Base-by-base conservation (phyloP, 2,888 invertebrate species). In the Amphipoea oculea region DNA sequence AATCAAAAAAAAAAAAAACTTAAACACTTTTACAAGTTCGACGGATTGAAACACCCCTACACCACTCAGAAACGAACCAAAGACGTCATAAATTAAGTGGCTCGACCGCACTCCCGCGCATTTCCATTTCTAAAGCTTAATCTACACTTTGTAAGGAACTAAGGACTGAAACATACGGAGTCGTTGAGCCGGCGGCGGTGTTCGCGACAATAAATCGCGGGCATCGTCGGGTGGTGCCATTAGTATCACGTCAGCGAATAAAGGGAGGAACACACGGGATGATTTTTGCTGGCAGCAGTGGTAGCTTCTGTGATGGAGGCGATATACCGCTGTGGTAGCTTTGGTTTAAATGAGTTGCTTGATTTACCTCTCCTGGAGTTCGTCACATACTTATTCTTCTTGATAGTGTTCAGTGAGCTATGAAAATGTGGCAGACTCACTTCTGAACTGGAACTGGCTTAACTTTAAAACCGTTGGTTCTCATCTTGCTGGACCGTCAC, bases 161-260 rank as follows among this genome's bases (percentile, higher is more conserved):
- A 79, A 73, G 75, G 81, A 86, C 78, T 88, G 83, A 86, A 87
- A 80, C 88, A 90, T 89, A 89, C 85, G 85, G 82, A 85, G 85
- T 88, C 88, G 89, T 86, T 89, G 88, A 88, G 86, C 82, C 86
- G 76, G 76, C 87, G 84, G 87, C 79, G 78, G 76, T 77, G 75
- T 83, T 87, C 69, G 78, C 74, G 84, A 81, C 88, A 83, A 89
- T 91, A 91, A 90, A 91, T 91, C 85, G 86, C 82, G 62, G 75
- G 87, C 86, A 85, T 89, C 89, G 91, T 88, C 90, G 90, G 91
- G 90, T 90, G 90, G 90, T 87, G 82, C 89, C 86, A 91, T 91
- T 91, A 89, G 90, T 91, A 86, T 72, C 78, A 85, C 81, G 90
- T 90, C 90, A 85, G 76, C 83, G 85, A 85, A 91, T 91, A 90